Conservation (phyloP, 64 coral and sea anemone species). For the Montipora foliosa region DNA sequence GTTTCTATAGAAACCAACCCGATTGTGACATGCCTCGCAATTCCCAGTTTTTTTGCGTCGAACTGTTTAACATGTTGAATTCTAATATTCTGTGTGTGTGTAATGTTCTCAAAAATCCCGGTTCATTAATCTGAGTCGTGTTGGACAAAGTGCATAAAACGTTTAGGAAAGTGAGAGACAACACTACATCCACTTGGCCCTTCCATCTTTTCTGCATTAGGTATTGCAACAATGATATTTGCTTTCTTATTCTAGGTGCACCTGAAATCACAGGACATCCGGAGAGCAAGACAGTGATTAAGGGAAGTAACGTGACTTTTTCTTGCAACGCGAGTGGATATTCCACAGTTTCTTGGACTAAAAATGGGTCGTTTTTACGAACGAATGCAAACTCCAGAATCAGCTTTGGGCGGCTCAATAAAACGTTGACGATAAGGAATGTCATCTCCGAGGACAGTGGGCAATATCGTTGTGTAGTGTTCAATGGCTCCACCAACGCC, state of each 20-base stretch:
- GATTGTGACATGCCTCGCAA: too few species aligned
- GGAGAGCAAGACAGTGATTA: neutral
- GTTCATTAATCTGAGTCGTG: too few species aligned
- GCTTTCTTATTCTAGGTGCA: neutral
- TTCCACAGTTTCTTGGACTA: slow-evolving; percentile 15
- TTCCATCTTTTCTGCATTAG: too few species aligned
- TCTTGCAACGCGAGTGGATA: slow-evolving; percentile 1
- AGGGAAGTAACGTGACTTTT: slow-evolving; percentile 3
- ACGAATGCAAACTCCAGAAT: neutral
- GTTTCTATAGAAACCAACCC: too few species aligned
- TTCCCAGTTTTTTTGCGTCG: too few species aligned
- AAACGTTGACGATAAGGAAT: neutral
- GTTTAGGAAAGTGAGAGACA: too few species aligned
- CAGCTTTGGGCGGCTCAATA: neutral
- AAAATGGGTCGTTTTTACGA: neutral
- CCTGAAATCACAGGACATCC: neutral
- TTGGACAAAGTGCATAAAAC: too few species aligned
- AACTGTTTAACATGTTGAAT: too few species aligned
- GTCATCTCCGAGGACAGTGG: neutral
- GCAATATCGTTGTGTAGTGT: slow-evolving; percentile 7
- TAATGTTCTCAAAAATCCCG: too few species aligned
- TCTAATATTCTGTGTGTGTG: too few species aligned
- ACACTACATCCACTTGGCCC: too few species aligned
- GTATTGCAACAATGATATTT: neutral
- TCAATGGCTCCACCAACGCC: neutral